These are phyloP conservation scores for Hirtodrosophila alboralis DNA, from an alignment of 2,888 invertebrate species.

Conservation along the genomic window DNA sequence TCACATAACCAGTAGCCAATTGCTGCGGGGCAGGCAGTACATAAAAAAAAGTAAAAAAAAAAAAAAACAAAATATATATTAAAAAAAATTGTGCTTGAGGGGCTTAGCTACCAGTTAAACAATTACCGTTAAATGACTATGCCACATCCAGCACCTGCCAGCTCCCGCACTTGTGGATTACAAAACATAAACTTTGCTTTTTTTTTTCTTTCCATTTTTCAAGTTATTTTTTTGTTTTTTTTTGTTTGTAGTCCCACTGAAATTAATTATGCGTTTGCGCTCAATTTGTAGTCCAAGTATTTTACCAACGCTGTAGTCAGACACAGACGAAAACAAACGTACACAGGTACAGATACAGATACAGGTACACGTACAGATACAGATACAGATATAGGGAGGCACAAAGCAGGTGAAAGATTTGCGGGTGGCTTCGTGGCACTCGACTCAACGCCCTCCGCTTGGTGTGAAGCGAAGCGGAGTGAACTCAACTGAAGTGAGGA, in stretches of 20 bases:
- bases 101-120: slow-evolving; percentile 38
- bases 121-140: slow-evolving; percentile 60
- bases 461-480: slow-evolving; percentile 53
- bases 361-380: slow-evolving; percentile 3
- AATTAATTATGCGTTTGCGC: slow-evolving; percentile 81
- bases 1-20: slow-evolving; percentile 29
- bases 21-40: slow-evolving; percentile 35
- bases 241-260: slow-evolving; percentile 30
- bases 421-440: slow-evolving; percentile 58
- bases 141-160: slow-evolving; percentile 38
- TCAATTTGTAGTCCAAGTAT: slow-evolving; percentile 78
- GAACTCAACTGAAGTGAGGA: slow-evolving; percentile 47
- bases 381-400: slow-evolving; percentile 1
- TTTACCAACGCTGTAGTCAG: slow-evolving; percentile 26
- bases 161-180: slow-evolving; percentile 68
- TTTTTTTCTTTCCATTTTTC: slow-evolving; percentile 57
- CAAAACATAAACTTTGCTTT: slow-evolving; percentile 69
- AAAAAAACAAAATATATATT: no score
- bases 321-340: slow-evolving; percentile 20
- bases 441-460: slow-evolving; percentile 33
- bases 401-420: slow-evolving; percentile 66
- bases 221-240: slow-evolving; percentile 33
- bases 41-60: no score
- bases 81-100: slow-evolving; percentile 9
- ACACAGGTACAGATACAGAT: slow-evolving; percentile 5